phyloP scores from a whole-genome alignment of 1,140 invertebrate genomes.

The Samia ricini region DNA sequence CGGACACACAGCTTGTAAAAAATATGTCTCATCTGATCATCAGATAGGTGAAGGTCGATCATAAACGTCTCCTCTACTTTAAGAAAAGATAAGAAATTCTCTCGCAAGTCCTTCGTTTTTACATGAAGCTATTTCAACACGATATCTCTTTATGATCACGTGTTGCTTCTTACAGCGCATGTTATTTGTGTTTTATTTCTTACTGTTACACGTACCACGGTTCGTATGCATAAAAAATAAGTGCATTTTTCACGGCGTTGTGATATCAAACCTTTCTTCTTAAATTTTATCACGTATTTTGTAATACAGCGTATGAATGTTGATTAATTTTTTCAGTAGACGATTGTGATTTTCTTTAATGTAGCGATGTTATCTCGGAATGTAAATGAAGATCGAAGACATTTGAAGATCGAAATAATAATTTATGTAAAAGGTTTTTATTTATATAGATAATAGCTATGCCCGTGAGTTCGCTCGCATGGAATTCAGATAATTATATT shows the following conservation, averaged over 20 bases:
- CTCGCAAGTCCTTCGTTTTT: too few relatives aligned
- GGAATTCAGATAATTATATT: too few relatives aligned
- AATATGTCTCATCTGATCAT: too few relatives aligned
- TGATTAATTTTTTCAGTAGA: conserved; percentile 3
- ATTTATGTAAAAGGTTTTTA: too few relatives aligned
- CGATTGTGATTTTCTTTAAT: not conserved
- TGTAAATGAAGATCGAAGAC: not conserved
- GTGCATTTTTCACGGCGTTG: conserved; percentile 13
- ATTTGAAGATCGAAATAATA: too few relatives aligned
- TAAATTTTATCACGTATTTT: conserved; percentile 11
- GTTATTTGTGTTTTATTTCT: conserved; percentile 13
- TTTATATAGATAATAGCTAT: too few relatives aligned
- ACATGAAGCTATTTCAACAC: too few relatives aligned
- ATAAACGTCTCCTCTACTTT: too few relatives aligned
- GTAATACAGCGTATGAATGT: not conserved
- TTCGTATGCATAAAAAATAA: conserved; percentile 5
- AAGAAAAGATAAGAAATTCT: not conserved
- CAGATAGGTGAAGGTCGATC: too few relatives aligned
- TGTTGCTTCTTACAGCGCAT: not conserved
- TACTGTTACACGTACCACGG: not conserved
- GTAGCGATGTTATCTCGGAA: not conserved
- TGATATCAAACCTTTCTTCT: conserved; percentile 11
- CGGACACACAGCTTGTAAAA: too few relatives aligned
- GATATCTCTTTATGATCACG: too few relatives aligned
- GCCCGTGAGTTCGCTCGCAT: too few relatives aligned